Percentiles rank a stretch among this genome's conserved stretches.
phyloP scores from a whole-genome alignment of 1,140 invertebrate species.

The Oreohelix idahoensis region DNA sequence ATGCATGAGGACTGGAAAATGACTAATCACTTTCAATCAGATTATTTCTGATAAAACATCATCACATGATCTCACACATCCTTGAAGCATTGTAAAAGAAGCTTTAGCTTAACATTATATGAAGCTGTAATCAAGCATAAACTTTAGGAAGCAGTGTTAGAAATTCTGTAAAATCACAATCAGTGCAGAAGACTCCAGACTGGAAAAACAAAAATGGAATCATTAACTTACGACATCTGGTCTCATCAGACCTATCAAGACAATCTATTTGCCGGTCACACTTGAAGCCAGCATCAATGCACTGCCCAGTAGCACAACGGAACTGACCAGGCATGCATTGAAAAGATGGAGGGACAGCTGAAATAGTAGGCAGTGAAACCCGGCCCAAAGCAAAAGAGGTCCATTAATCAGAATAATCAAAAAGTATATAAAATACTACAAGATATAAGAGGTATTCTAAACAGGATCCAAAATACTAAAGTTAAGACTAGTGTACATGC shows the following conservation, averaged over 20 bases:
- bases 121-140: not conserved
- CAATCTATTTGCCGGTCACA: slow-evolving; percentile 46
- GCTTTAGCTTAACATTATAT: not conserved
- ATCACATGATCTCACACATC: too few species aligned
- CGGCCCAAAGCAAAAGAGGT: not conserved
- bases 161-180: not conserved
- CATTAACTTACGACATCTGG: slow-evolving; percentile 77
- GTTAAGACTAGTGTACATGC: too few species aligned
- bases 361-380: slow-evolving; percentile 30
- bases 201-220: slow-evolving; percentile 8
- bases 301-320: slow-evolving; percentile 55
- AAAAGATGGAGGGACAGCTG: slow-evolving; percentile 38
- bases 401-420: not conserved
- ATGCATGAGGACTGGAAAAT: too few species aligned
- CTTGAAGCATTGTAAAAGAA: not conserved
- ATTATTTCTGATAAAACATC: too few species aligned
- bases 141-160: not conserved
- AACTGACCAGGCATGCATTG: slow-evolving; percentile 48
- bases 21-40: too few species aligned
- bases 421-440: not conserved
- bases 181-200: not conserved
- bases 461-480: not conserved
- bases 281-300: slow-evolving; percentile 59
- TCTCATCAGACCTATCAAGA: slow-evolving; percentile 70
- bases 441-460: not conserved